These are phyloP conservation scores for Ectemnius lituratus DNA, from an alignment of 2,888 invertebrate species.

Conservation along the genomic window DNA sequence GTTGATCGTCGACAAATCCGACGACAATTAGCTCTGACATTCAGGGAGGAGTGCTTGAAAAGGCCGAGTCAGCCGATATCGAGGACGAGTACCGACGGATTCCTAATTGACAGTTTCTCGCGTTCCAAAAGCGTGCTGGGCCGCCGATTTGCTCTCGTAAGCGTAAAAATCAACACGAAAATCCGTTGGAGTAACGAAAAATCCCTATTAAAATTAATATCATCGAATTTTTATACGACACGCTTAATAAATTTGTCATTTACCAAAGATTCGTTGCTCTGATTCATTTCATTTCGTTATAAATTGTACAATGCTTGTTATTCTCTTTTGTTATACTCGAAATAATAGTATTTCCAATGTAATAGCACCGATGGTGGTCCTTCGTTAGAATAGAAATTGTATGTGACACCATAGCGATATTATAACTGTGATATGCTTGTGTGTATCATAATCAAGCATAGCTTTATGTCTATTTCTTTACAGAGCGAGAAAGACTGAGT, in stretches of 20 bases:
- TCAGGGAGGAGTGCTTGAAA: slow-evolving; percentile 52
- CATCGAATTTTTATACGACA: background rate
- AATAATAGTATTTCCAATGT: background rate
- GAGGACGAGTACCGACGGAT: slow-evolving; percentile 45
- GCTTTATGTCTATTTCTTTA: slow-evolving; percentile 29
- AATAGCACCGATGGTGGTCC: background rate
- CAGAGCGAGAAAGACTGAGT: background rate
- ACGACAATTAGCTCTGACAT: slow-evolving; percentile 64
- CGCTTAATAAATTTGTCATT: background rate
- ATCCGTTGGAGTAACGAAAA: background rate
- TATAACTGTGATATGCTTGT: slow-evolving; percentile 2
- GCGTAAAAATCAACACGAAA: slow-evolving; percentile 34
- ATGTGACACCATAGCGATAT: background rate
- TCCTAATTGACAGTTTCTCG: slow-evolving; percentile 69
- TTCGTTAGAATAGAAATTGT: background rate
- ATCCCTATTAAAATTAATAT: background rate
- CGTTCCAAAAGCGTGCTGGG: slow-evolving; percentile 35
- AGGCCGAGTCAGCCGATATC: slow-evolving; percentile 72
- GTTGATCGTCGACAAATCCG: slow-evolving; percentile 11
- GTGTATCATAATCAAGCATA: background rate
- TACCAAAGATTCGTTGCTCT: background rate
- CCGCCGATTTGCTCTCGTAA: slow-evolving; percentile 37
- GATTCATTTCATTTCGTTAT: background rate
- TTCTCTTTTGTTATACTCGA: background rate
- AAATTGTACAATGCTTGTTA: background rate